Conservation (phyloP, 2,797 vertebrate species). For the Malurus leucopterus region DNA sequence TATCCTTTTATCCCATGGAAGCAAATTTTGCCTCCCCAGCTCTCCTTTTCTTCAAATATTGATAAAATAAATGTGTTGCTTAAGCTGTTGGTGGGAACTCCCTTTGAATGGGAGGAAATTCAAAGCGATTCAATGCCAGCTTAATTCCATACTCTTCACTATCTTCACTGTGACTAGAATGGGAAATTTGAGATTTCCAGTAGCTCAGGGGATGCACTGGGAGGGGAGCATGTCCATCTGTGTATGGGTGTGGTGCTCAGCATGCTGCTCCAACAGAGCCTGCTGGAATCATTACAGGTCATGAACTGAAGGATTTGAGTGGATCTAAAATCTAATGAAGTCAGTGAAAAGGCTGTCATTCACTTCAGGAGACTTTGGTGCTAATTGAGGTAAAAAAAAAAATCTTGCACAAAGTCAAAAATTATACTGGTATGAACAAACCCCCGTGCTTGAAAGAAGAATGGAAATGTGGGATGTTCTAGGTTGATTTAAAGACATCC, state of each 20-base stretch:
- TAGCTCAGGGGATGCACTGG: no score
- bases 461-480: neutral
- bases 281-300: neutral
- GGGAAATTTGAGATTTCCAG: neutral
- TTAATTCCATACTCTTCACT: neutral
- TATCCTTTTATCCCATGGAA: neutral
- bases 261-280: neutral
- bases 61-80: neutral
- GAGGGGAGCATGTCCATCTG: neutral
- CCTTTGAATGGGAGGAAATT: neutral
- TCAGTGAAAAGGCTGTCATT: neutral
- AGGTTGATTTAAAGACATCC: neutral
- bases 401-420: neutral
- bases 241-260: neutral
- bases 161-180: neutral
- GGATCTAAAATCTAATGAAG: neutral
- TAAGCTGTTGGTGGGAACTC: neutral
- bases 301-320: neutral
- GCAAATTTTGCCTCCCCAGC: fast-evolving
- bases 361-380: neutral
- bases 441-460: fast-evolving
- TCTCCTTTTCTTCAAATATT: neutral
- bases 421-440: neutral
- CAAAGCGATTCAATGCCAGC: neutral
- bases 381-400: neutral